Evolutionary conservation across 2,888 invertebrate genomes (phyloP).

Genomic region (Lycia hirtaria): DNA sequence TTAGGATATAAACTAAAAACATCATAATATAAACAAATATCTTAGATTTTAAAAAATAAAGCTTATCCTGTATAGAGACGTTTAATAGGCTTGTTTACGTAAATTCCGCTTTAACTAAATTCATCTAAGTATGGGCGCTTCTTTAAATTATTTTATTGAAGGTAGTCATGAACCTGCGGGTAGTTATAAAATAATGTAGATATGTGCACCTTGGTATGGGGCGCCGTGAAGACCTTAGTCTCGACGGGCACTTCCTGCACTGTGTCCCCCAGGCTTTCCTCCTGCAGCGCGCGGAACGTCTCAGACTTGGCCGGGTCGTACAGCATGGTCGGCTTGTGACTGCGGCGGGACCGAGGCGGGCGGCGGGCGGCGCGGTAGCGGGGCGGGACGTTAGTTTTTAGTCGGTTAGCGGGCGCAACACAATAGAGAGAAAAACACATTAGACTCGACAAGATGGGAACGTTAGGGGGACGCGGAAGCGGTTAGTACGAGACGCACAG

Average conservation of each 20-base stretch:
- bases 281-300: constrained; percentile 94
- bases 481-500: constrained; percentile 37
- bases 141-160: too few species aligned
- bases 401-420: constrained; percentile 83
- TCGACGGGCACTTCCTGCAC: constrained; percentile 90
- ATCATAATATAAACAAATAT: too few species aligned
- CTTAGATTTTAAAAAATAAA: background rate
- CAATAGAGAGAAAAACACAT: constrained; percentile 67
- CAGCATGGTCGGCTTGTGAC: constrained; percentile 89
- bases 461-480: constrained; percentile 62
- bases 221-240: constrained; percentile 91
- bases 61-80: background rate
- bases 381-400: constrained; percentile 77
- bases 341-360: constrained; percentile 52
- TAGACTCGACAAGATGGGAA: constrained; percentile 62
- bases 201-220: constrained; percentile 82
- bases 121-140: too few species aligned
- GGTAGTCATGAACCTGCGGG: too few species aligned
- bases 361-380: constrained; percentile 44
- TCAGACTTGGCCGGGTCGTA: constrained; percentile 96
- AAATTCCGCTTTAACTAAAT: too few species aligned
- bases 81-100: background rate
- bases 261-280: constrained; percentile 88
- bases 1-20: too few species aligned
- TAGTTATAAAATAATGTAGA: too few species aligned